phyloP scores from a whole-genome alignment of 2,113 vertebrate genomes.

The Neomonachus schauinslandi region DNA sequence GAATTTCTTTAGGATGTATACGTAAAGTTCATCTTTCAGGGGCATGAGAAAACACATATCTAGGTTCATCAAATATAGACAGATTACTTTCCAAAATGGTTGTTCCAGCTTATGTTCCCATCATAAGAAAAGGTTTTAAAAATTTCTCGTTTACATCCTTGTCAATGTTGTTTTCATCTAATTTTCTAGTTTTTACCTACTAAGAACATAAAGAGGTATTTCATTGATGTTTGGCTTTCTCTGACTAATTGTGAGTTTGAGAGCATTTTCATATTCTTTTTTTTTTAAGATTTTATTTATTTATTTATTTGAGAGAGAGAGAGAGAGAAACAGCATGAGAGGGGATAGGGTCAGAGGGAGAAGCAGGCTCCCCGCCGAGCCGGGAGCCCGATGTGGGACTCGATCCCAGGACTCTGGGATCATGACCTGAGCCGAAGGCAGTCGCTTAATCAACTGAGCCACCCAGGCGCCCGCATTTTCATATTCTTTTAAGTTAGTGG shows the following conservation, averaged over 20 bases:
- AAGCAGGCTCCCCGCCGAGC: too few relatives aligned
- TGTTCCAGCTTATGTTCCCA: neutral
- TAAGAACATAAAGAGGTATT: neutral
- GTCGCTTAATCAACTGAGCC: too few relatives aligned
- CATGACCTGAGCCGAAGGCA: too few relatives aligned
- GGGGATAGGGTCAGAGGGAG: too few relatives aligned
- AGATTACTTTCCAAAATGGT: neutral
- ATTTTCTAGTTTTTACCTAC: neutral
- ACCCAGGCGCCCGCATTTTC: too few relatives aligned
- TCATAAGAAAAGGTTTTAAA: neutral
- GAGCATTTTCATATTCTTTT: neutral
- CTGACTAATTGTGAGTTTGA: neutral
- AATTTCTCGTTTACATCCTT: neutral
- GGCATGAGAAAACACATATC: neutral
- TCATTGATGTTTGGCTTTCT: neutral
- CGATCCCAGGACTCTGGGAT: too few relatives aligned
- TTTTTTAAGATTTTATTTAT: too few relatives aligned
- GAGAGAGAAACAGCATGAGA: too few relatives aligned
- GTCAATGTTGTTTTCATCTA: neutral
- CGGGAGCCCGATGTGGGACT: too few relatives aligned
- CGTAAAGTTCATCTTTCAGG: neutral
- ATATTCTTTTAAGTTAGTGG: neutral
- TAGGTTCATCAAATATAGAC: neutral
- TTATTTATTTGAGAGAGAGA: too few relatives aligned
- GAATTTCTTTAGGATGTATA: neutral